Conservation (phyloP, 1,140 invertebrate genomes). For the Helicoverpa armigera region DNA sequence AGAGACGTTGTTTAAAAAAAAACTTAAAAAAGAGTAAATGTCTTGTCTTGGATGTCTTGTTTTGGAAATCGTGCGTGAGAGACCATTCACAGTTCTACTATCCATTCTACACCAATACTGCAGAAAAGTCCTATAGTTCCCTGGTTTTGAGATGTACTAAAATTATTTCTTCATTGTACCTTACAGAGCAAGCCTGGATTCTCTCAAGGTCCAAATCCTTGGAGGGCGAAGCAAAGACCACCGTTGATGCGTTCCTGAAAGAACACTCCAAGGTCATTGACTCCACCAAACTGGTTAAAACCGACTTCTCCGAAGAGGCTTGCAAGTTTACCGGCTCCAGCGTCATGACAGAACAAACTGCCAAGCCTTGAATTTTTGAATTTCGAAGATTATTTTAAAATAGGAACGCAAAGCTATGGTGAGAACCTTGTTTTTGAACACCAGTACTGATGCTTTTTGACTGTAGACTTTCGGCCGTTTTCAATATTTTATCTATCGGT, state of each 20-base stretch:
- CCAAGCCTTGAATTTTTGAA: constrained; percentile 15
- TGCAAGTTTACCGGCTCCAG: constrained; percentile 70
- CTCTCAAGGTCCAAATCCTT: constrained; percentile 67
- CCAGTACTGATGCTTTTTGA: background rate
- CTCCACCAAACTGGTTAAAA: constrained; percentile 61
- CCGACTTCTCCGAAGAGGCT: constrained; percentile 75
- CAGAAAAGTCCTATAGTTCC: no score
- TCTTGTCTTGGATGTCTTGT: no score
- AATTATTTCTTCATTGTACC: background rate
- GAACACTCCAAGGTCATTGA: constrained; percentile 66
- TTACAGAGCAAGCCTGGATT: constrained; percentile 72
- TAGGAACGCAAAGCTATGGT: background rate
- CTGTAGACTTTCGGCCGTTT: no score
- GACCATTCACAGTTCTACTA: no score
- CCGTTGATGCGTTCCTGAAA: constrained; percentile 71
- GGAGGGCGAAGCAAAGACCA: constrained; percentile 62
- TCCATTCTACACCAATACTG: no score
- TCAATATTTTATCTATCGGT: no score
- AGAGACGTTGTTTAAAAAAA: no score
- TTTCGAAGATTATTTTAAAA: background rate
- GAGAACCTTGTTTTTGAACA: background rate
- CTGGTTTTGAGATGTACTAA: no score
- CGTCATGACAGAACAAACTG: constrained; percentile 53
- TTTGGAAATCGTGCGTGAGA: no score
- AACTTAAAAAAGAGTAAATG: no score